phyloP scores from a whole-genome alignment of 2,888 invertebrate genomes.

The Synergus umbraculus region DNA sequence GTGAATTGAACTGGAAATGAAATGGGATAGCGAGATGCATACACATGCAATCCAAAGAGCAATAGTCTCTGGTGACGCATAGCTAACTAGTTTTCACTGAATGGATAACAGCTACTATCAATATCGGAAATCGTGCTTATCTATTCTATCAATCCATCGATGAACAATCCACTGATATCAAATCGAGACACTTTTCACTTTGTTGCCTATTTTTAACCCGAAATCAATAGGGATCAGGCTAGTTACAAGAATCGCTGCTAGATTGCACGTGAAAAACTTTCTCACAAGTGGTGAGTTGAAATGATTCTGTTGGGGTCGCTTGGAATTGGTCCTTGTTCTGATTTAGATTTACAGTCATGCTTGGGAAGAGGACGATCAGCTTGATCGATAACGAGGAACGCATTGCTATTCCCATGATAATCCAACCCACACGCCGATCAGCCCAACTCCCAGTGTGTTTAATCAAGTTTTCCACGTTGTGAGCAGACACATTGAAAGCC shows the following conservation, averaged over 20 bases:
- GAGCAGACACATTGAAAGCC: conserved; percentile 35
- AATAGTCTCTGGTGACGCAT: conserved; percentile 4
- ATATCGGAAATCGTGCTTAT: too few relatives aligned
- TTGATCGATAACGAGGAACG: neutral
- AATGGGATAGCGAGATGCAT: conserved; percentile 13
- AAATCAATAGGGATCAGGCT: neutral
- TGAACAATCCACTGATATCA: neutral
- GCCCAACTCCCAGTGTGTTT: conserved; percentile 21
- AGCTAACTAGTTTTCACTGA: too few relatives aligned
- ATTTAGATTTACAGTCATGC: neutral
- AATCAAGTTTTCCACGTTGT: conserved; percentile 36
- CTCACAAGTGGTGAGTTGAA: neutral
- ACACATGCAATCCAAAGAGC: conserved; percentile 9
- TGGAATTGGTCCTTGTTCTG: neutral
- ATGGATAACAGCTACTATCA: too few relatives aligned
- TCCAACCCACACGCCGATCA: conserved; percentile 20
- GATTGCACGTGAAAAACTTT: neutral
- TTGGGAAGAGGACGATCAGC: neutral
- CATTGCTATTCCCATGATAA: conserved; percentile 36
- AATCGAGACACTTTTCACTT: neutral
- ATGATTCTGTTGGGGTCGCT: too few relatives aligned
- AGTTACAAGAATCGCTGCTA: too few relatives aligned
- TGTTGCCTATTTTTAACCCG: neutral
- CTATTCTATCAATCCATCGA: conserved; percentile 4
- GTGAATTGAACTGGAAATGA: conserved; percentile 28